Base-by-base conservation (phyloP, 2,888 invertebrate genomes). In the Gortyna flavago region DNA sequence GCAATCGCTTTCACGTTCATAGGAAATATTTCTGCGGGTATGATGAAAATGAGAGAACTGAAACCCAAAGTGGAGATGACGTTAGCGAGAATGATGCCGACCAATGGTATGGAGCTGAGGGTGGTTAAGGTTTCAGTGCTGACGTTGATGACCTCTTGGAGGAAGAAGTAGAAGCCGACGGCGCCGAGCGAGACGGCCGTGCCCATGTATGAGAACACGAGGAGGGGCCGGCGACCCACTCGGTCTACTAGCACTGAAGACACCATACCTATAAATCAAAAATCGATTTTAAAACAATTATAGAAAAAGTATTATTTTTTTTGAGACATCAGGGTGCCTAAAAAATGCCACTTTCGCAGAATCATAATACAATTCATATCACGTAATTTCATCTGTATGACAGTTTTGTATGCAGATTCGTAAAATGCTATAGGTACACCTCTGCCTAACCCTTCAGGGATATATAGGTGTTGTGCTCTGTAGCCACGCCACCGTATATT, bases 21-120 rank as follows among this genome's bases (percentile, higher is more conserved):
- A 1, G 97, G 96, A 84, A 97, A 97, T 48, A 97, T 90, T 89
- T 97, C 97, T 0, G 97, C 95, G 35, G 97, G 94, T 87, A 97
- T 95, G 77, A 96, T 93, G 62, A 93, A 93, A 0, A 96, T 92
- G 73, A 97, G 82, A 0, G 97, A 95, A 72, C 93, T 95, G 54
- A 96, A 92, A 0, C 97, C 97, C 41, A 94, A 75, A 16, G 90
- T 92, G 0, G 93, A 92, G 16, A 93, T 87, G 0, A 93, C 83
- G 57, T 87, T 92, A 4, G 92, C 88, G 6, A 90, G 64, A 25
- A 92, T 84, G 8, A 97, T 92, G 2, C 96, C 95, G n/a, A 94
- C 90, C 6, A 95, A 93, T 21, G 93, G 92, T 13, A 97, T 62
- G 90, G 92, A 84, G 90, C 87, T 84, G 77, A 85, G 85, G 0